Conservation (phyloP, 2,797 vertebrate genomes). For the Gymnopithys bicolor region DNA sequence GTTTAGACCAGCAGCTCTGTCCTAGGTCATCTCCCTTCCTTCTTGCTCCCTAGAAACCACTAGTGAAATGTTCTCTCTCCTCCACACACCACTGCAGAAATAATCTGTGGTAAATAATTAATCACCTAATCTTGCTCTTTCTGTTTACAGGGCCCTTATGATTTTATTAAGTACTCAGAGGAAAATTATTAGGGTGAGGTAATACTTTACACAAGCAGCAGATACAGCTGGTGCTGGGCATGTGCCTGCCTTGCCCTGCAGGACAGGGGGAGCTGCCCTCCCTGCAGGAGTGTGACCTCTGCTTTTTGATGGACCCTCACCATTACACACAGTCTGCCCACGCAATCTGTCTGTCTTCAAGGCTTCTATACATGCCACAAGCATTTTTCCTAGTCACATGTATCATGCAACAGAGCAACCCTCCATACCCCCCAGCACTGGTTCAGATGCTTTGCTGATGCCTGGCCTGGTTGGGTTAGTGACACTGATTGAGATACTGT, state of each 20-base stretch:
- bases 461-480: neutral
- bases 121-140: neutral
- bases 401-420: neutral
- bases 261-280: neutral
- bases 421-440: neutral
- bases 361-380: neutral
- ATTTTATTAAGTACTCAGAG: neutral
- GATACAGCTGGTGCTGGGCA: neutral
- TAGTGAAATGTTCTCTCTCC: rapidly evolving
- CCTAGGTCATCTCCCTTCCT: neutral
- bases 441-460: neutral
- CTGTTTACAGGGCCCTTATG: neutral
- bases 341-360: neutral
- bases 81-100: neutral
- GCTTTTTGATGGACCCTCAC: neutral
- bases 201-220: neutral
- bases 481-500: neutral
- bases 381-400: neutral
- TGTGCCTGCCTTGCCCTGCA: neutral
- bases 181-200: neutral
- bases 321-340: neutral
- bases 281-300: rapidly evolving
- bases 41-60: neutral
- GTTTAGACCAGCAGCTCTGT: neutral
- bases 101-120: neutral